Conservation (phyloP, 2,113 vertebrate species). For the Naja naja region DNA sequence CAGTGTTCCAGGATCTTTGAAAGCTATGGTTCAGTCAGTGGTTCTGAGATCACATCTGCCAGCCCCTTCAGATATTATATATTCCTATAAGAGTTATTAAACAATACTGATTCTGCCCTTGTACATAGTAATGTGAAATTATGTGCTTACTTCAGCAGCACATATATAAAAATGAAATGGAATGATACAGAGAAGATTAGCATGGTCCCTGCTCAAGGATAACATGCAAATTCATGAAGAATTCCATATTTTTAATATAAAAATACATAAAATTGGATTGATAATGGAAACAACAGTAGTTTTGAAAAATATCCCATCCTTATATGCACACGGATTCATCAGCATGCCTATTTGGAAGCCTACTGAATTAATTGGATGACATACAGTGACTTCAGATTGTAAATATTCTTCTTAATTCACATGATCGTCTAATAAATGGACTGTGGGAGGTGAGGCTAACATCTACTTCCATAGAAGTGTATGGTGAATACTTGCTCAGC, state of each 20-base stretch:
- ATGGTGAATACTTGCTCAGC: not conserved
- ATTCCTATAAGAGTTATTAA: not conserved
- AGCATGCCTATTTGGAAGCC: not conserved
- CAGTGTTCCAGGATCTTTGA: not conserved
- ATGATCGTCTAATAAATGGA: not conserved
- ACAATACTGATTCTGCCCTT: not conserved
- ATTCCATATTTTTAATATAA: not conserved
- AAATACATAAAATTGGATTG: no score
- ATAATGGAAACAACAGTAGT: not conserved
- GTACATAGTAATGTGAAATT: not conserved
- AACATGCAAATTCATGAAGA: not conserved
- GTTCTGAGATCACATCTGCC: not conserved
- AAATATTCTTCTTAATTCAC: not conserved
- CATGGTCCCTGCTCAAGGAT: not conserved
- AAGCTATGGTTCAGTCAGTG: not conserved
- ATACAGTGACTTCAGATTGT: not conserved
- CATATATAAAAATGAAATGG: not conserved
- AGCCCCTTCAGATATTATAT: not conserved
- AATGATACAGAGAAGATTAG: not conserved
- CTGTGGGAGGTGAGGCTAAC: not conserved
- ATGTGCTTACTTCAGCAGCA: not conserved
- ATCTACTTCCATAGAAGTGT: not conserved
- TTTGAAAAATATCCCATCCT: not conserved
- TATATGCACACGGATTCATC: not conserved
- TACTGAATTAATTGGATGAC: not conserved